Evolutionary conservation across 2,113 vertebrate genomes (phyloP), one percentile per base, ranked within the genome.

Genomic region (Actinemys pallida): DNA sequence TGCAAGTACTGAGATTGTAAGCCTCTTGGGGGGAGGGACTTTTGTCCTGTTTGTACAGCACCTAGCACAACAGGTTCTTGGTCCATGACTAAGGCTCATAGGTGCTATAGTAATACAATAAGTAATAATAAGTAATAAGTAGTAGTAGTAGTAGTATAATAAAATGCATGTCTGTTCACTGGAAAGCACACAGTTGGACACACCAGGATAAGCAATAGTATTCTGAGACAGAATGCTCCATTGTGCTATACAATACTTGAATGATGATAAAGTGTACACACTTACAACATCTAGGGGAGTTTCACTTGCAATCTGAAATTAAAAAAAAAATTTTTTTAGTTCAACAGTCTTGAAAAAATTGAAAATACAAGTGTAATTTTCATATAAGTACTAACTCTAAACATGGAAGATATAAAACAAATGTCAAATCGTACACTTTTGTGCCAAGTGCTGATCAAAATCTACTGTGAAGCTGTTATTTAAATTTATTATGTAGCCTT

Each of bases 211-310:
- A 90, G 29, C 31, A 89, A 57, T 45, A 81, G 14, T 47, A 62
- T 75, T 93, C 82, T 62, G 49, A 94, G 87, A 93, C 10, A 24
- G 47, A 11, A 50, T n/a, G 19, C 50, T 90, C n/a, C n/a, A 20
- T 89, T 96, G 93, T 87, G 8, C n/a, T 79, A 49, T 65, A 82
- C 1, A 91, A 42, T 79, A 96, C 57, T 96, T 87, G 56, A 94
- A 65, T 6, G 90, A 65, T 6, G 90, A 92, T 42, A 84, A 94
- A 87, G 69, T 29, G 75, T 11, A 47, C 49, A 97, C 83, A 99
- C 99, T 99, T 98, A 99, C 99, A 98, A 99, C 99, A 98, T 99
- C 99, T 96, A 99, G 98, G 83, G 99, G 99, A 0, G 99, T 99
- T 99, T 99, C 99, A 86, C 98, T 99, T 95, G 99, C 99, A 98